These are phyloP conservation scores for Colostygia pectinataria DNA, from an alignment of 2,888 invertebrate genomes.

Conservation along the genomic window DNA sequence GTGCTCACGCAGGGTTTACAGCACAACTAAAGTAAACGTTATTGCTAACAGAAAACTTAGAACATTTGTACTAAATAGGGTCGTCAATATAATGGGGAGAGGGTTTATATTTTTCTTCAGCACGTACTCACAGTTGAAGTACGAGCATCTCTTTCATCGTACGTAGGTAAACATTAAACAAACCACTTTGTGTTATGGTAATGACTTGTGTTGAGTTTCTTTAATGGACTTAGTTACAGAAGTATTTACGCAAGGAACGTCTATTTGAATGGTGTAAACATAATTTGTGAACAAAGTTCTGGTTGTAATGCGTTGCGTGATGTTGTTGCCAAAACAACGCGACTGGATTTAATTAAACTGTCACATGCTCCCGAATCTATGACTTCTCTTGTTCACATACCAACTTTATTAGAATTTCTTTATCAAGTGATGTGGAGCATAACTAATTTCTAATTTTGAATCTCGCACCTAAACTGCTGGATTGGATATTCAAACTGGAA, in stretches of 20 bases:
- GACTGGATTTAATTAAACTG: slow-evolving; percentile 67
- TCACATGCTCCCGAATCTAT: slow-evolving; percentile 48
- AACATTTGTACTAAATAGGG: slow-evolving; percentile 38
- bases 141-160: slow-evolving; percentile 49
- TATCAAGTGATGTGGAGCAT: slow-evolving; percentile 22
- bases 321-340: slow-evolving; percentile 60
- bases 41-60: slow-evolving; percentile 38
- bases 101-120: slow-evolving; percentile 35
- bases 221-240: slow-evolving; percentile 74
- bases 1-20: slow-evolving; percentile 66
- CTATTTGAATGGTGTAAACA: slow-evolving; percentile 77
- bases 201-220: slow-evolving; percentile 70
- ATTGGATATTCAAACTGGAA: slow-evolving; percentile 50
- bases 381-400: slow-evolving; percentile 19
- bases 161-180: slow-evolving; percentile 58
- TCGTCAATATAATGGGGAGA: slow-evolving; percentile 34
- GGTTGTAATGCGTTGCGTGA: slow-evolving; percentile 67
- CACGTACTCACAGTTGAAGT: slow-evolving; percentile 34
- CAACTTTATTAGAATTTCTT: slow-evolving; percentile 21
- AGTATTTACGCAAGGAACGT: slow-evolving; percentile 71
- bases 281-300: slow-evolving; percentile 76
- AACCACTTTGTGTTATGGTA: slow-evolving; percentile 68
- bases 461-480: slow-evolving; percentile 25
- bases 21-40: slow-evolving; percentile 60
- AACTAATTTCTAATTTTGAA: slow-evolving; percentile 29